phyloP scores from a whole-genome alignment of 1,140 invertebrate species.

The Drosophila bocqueti region DNA sequence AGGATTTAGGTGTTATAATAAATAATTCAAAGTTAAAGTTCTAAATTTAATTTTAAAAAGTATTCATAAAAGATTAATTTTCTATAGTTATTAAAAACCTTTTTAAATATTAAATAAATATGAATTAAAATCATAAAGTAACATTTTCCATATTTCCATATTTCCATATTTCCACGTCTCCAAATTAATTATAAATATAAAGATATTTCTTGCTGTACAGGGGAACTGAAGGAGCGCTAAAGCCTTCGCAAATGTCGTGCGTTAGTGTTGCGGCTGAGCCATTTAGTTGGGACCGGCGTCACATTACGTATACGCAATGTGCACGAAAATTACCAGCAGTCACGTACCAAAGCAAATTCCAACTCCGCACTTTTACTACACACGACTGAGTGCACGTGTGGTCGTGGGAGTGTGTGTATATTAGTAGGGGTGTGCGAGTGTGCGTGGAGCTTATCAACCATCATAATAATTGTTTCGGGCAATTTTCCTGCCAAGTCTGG shows the following conservation, averaged over 20 bases:
- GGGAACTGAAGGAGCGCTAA: slow-evolving; percentile 15
- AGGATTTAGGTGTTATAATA: not conserved
- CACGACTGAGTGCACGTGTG: slow-evolving; percentile 42
- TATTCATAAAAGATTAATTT: too few species aligned
- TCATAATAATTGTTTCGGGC: slow-evolving; percentile 65
- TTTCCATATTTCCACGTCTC: not conserved
- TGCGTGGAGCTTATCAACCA: slow-evolving; percentile 36
- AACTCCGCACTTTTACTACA: slow-evolving; percentile 42
- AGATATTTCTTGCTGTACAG: not conserved
- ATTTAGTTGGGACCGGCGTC: slow-evolving; percentile 47
- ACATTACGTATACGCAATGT: slow-evolving; percentile 66
- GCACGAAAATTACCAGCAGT: slow-evolving; percentile 44
- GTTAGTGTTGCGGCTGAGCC: slow-evolving; percentile 38
- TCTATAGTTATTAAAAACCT: too few species aligned
- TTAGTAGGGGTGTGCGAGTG: slow-evolving; percentile 6
- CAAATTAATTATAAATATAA: not conserved
- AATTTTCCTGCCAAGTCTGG: slow-evolving; percentile 28
- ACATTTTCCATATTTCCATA: not conserved
- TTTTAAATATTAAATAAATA: not conserved
- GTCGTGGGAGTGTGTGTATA: slow-evolving; percentile 10
- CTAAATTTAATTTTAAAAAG: too few species aligned
- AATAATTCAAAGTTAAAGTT: not conserved
- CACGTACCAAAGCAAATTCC: slow-evolving; percentile 51
- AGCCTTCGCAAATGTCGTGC: slow-evolving; percentile 46
- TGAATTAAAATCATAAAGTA: not conserved